Evolutionary conservation across 2,113 vertebrate genomes (phyloP).

Genomic region (Raphicerus campestris): DNA sequence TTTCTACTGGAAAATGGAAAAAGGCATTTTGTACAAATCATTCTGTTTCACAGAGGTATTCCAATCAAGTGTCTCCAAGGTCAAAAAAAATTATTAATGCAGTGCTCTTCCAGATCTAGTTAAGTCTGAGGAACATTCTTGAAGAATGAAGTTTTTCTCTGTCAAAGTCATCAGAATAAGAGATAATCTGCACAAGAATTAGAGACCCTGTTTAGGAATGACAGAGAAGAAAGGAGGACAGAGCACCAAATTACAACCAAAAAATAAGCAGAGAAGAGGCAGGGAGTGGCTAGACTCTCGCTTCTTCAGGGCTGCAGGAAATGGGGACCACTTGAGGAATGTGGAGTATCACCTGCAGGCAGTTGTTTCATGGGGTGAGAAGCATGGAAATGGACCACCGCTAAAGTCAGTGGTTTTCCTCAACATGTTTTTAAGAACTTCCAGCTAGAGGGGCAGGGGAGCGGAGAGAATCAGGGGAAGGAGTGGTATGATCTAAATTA

Average conservation of each 20-base stretch:
- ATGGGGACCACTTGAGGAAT: background rate
- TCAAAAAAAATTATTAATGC: background rate
- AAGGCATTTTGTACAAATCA: background rate
- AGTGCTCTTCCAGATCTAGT: background rate
- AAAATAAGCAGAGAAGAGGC: background rate
- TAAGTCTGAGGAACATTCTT: background rate
- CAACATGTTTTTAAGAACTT: background rate
- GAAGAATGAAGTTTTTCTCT: background rate
- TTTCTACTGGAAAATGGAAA: background rate
- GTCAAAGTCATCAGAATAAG: background rate
- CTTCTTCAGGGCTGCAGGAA: background rate
- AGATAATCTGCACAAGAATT: background rate
- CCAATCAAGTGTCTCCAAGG: background rate
- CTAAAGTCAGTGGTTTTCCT: background rate
- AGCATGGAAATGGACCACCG: background rate
- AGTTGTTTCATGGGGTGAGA: background rate
- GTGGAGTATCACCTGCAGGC: background rate
- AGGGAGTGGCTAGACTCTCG: background rate
- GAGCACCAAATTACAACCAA: background rate
- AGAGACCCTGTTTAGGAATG: background rate
- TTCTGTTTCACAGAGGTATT: background rate
- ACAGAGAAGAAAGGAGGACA: background rate
- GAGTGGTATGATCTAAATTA: background rate
- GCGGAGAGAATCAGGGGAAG: accelerated
- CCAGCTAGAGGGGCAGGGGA: too few relatives aligned